phyloP scores from a whole-genome alignment of 1,140 invertebrate genomes.

The Bicyclus anynana region DNA sequence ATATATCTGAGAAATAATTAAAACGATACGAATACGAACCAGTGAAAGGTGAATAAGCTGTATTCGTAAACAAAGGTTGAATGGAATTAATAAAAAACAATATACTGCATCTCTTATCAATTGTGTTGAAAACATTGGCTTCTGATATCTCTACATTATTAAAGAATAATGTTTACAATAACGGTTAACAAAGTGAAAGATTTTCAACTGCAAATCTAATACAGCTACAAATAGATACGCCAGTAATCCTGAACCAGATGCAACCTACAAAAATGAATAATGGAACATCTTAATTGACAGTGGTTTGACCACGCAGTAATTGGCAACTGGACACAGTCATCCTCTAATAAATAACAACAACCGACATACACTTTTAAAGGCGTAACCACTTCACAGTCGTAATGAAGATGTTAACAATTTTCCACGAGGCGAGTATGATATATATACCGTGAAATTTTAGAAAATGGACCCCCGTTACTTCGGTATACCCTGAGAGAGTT shows the following conservation, averaged over 20 bases:
- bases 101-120: slow-evolving; percentile 43
- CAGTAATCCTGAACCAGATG: slow-evolving; percentile 3
- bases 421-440: slow-evolving; percentile 56
- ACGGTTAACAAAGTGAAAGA: not conserved
- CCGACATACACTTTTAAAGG: slow-evolving; percentile 17
- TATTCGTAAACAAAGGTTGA: slow-evolving; percentile 55
- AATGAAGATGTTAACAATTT: slow-evolving; percentile 69
- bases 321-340: slow-evolving; percentile 26
- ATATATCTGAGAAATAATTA: slow-evolving; percentile 34
- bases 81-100: slow-evolving; percentile 63
- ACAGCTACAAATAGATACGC: not conserved
- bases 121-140: slow-evolving; percentile 36
- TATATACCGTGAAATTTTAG: slow-evolving; percentile 73
- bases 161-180: slow-evolving; percentile 24
- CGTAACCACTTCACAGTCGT: slow-evolving; percentile 31
- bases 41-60: slow-evolving; percentile 25
- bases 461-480: slow-evolving; percentile 57
- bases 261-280: slow-evolving; percentile 2
- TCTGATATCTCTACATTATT: slow-evolving; percentile 49
- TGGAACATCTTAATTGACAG: slow-evolving; percentile 10
- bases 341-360: slow-evolving; percentile 15
- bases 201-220: not conserved
- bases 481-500: slow-evolving; percentile 56
- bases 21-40: slow-evolving; percentile 29
- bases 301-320: slow-evolving; percentile 19